Base-by-base conservation (phyloP, 2,797 vertebrate genomes). In the Pseudochirops corinnae region DNA sequence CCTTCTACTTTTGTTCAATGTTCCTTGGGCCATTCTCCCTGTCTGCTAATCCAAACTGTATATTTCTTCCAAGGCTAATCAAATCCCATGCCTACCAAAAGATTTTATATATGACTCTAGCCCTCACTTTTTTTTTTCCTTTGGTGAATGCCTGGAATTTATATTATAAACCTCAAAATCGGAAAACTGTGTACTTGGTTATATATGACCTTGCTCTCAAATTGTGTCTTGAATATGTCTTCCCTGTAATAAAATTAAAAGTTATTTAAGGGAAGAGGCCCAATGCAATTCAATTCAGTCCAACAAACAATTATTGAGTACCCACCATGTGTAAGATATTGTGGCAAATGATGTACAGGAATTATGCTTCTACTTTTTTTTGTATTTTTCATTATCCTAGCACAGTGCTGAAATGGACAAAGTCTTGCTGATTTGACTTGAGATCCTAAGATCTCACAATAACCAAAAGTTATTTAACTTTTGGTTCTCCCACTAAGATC, bases 31-130 rank as follows among this genome's bases (percentile, higher is more conserved):
- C 74, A 87, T 11, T 82, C 93, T 96, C 67, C 60, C 29, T 96
- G 31, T 87, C 95, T 53, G 52, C 92, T 95, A 33, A 29, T 93
- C 93, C 53, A 95, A 55, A 96, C 94, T 28, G 91, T 93, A 60
- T 14, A 92, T 13, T n/a, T 29, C 18, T 55, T 91, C 14, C 60
- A 94, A 58, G 16, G 56, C 29, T 94, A 39, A 90, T 97, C n/a
- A 95, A 94, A 3, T 93, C 10, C 9, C 31, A 74, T 50, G 12
- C 92, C 39, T 97, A 56, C 14, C 56, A 82, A 94, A 94, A 94
- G 92, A 50, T 18, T 93, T 94, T 56, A 57, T 52, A 90, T 91
- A 28, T 16, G 74, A 91, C 55, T 93, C 55, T 31, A 91, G 90
- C 50, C 39, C 92, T 92, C 53, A 87, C 52, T 95, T 91, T 11